Conservation (phyloP, 2,113 vertebrate species). For the Casuarius casuarius region DNA sequence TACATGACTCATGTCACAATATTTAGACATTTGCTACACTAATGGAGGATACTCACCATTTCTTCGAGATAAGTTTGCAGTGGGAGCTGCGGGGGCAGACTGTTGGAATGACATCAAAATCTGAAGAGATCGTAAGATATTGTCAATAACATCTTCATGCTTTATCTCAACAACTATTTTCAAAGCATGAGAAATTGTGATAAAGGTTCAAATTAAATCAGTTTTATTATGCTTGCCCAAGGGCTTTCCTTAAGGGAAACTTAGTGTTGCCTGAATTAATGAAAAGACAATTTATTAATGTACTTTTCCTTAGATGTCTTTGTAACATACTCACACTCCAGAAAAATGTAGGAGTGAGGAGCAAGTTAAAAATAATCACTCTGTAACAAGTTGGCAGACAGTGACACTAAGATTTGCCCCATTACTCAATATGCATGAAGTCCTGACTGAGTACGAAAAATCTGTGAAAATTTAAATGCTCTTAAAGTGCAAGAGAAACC, state of each 20-base stretch:
- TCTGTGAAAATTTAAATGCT: not conserved
- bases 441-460: slow-evolving; percentile 31
- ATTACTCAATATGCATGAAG: slow-evolving; percentile 50
- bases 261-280: not conserved
- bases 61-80: slow-evolving; percentile 47
- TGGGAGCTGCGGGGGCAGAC: slow-evolving; percentile 47
- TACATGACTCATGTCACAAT: slow-evolving; percentile 14
- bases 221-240: not conserved
- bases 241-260: not conserved
- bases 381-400: not conserved
- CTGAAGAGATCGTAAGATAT: not conserved
- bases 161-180: not conserved
- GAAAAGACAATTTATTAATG: not conserved
- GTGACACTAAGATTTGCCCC: not conserved
- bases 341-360: not conserved
- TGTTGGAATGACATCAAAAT: slow-evolving; percentile 36
- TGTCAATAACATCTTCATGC: not conserved
- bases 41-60: slow-evolving; percentile 19
- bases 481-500: not conserved
- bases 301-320: not conserved
- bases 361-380: not conserved
- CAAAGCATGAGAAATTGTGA: not conserved
- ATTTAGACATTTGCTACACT: slow-evolving; percentile 16
- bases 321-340: not conserved
- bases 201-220: not conserved